Conservation (phyloP, 2,797 vertebrate species). For the Lithobates sylvaticus region DNA sequence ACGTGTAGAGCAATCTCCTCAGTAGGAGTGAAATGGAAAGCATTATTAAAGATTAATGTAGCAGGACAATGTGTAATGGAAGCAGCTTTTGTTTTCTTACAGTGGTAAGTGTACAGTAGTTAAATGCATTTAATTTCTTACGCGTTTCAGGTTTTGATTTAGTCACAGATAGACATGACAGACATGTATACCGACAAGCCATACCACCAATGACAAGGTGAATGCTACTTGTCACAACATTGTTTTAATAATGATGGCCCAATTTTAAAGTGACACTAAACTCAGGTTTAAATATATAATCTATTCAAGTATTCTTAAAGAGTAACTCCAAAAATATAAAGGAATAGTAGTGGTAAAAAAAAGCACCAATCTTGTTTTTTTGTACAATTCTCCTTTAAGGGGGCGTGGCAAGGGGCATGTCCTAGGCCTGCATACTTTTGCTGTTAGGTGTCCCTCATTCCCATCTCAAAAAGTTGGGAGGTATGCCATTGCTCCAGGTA, state of each 20-base stretch:
- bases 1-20: slow-evolving; percentile 15
- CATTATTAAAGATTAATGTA: slow-evolving; percentile 30
- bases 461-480: no score
- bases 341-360: no score
- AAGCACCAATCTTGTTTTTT: no score
- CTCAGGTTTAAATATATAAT: no score
- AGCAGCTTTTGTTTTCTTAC: background rate
- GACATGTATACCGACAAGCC: background rate
- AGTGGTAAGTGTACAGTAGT: background rate
- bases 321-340: no score
- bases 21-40: slow-evolving; percentile 37
- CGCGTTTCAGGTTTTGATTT: background rate
- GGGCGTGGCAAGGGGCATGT: no score
- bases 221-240: background rate
- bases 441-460: no score
- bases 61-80: background rate
- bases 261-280: background rate
- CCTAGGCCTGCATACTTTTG: no score
- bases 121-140: background rate
- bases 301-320: no score
- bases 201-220: background rate
- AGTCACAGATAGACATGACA: background rate
- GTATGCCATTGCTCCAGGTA: no score
- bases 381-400: no score
- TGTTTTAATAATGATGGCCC: background rate